Percentiles rank a stretch among this genome's conserved stretches.
These are phyloP conservation scores for Bugula neritina DNA, from an alignment of 2,888 invertebrate species.

Conservation along the genomic window DNA sequence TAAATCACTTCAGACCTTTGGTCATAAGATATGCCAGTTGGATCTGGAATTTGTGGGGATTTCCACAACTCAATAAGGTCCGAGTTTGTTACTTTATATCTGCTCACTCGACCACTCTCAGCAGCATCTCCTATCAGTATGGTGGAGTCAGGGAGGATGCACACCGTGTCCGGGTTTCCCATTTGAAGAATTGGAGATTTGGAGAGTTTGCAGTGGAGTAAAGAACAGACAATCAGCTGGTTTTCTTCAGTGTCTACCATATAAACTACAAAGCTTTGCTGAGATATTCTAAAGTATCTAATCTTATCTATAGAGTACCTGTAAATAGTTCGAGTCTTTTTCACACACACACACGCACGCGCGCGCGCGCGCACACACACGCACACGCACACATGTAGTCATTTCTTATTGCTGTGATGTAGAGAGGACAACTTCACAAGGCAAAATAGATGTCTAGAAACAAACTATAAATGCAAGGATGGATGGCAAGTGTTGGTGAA, in stretches of 20 bases:
- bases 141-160: neutral
- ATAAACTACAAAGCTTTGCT: no score
- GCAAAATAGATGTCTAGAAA: no score
- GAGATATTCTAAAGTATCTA: no score
- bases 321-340: no score
- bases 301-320: no score
- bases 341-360: no score
- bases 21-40: neutral
- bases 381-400: no score
- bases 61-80: neutral
- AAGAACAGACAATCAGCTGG: neutral
- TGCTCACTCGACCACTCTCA: neutral
- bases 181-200: neutral
- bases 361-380: no score
- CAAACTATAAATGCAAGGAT: no score
- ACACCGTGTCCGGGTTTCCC: neutral
- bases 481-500: no score
- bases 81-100: neutral
- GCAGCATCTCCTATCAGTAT: neutral
- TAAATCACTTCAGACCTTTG: neutral
- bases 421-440: no score
- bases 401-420: no score
- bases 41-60: neutral
- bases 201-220: neutral
- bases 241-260: neutral